These are phyloP conservation scores for Mesocentrotus franciscanus DNA, from an alignment of 53 echinoderm and acorn worm species.

Conservation along the genomic window DNA sequence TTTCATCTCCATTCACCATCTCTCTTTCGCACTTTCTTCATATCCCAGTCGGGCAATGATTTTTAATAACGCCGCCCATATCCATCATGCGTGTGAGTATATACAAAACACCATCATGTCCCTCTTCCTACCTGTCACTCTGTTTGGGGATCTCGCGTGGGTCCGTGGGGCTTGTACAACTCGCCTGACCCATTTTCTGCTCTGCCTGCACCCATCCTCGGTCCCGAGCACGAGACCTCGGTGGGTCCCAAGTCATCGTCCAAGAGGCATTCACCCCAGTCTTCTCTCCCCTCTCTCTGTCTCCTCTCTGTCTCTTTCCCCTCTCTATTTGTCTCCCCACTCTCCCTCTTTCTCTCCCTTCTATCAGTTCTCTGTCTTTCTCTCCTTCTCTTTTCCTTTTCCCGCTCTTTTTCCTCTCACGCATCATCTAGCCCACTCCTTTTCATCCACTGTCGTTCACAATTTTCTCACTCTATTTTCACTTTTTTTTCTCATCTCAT, in stretches of 20 bases:
- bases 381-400: not conserved
- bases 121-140: conserved; percentile 18
- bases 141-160: conserved; percentile 21
- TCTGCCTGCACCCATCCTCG: conserved; percentile 5
- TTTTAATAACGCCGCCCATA: conserved; percentile 52
- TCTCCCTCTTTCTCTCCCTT: not conserved
- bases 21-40: not conserved
- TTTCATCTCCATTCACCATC: not conserved
- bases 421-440: not conserved
- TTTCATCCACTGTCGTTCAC: not conserved
- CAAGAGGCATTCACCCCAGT: conserved; percentile 40
- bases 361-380: not conserved
- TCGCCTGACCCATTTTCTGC: conserved; percentile 55
- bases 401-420: not conserved
- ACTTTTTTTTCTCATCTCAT: not conserved
- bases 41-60: conserved; percentile 32
- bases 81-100: conserved; percentile 48
- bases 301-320: not conserved
- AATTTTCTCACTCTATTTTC: not conserved
- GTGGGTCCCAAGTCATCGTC: not conserved
- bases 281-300: not conserved
- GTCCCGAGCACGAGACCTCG: not conserved
- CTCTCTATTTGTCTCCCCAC: not conserved
- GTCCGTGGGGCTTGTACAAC: not conserved
- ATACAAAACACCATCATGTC: conserved; percentile 36